These are phyloP conservation scores for Microcebus murinus DNA, from an alignment of 2,113 vertebrate genomes.

Conservation along the genomic window DNA sequence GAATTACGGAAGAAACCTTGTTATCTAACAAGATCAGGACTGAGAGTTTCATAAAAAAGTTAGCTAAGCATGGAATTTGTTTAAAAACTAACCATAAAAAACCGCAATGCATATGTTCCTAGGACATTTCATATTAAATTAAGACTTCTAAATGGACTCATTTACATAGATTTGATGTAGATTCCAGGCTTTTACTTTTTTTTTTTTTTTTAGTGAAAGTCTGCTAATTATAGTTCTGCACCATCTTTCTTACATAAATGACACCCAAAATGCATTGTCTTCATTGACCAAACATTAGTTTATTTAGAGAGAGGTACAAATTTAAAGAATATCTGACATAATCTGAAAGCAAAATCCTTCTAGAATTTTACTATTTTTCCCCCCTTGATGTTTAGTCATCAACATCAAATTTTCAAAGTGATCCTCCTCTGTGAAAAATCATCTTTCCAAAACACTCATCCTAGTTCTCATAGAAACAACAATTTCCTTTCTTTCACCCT, in stretches of 20 bases:
- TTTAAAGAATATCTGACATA: conserved; percentile 21
- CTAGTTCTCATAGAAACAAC: background rate
- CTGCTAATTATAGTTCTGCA: background rate
- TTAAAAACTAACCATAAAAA: conserved; percentile 56
- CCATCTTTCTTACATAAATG: background rate
- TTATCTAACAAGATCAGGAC: conserved; percentile 43
- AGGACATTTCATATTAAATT: conserved; percentile 49
- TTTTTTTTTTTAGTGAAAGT: background rate
- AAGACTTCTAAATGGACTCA: conserved; percentile 39
- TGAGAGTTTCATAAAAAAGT: conserved; percentile 46
- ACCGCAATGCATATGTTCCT: background rate
- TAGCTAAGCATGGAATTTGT: conserved; percentile 25
- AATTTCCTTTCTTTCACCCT: background rate
- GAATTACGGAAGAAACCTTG: background rate
- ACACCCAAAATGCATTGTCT: background rate
- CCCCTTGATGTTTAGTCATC: background rate
- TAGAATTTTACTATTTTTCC: background rate
- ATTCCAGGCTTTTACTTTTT: background rate
- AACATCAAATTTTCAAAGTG: background rate
- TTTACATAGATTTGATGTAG: conserved; percentile 46
- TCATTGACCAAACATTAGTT: background rate
- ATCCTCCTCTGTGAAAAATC: background rate
- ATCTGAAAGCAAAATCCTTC: background rate
- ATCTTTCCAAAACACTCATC: background rate
- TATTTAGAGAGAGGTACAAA: background rate